Conservation (phyloP, 2,888 invertebrate species). For the Chymomyza caudatula region DNA sequence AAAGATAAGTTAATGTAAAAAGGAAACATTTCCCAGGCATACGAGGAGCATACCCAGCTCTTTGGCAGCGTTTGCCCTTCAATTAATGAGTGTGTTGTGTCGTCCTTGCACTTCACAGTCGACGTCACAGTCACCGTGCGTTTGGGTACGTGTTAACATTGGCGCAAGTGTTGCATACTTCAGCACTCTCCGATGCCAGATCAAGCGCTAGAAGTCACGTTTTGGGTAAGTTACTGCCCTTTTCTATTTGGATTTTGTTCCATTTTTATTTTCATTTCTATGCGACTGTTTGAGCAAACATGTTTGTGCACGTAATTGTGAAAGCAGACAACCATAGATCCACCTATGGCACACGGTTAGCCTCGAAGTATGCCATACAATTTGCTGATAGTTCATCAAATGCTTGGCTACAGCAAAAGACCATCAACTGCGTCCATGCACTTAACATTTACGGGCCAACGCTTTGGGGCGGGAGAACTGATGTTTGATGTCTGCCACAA, state of each 20-base stretch:
- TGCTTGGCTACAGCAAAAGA: constrained; percentile 29
- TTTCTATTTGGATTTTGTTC: not conserved
- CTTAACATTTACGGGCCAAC: constrained; percentile 37
- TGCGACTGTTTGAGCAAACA: constrained; percentile 38
- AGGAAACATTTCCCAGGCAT: not conserved
- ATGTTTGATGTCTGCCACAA: not conserved
- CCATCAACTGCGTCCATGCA: constrained; percentile 9
- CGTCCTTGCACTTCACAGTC: constrained; percentile 15
- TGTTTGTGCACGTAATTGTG: constrained; percentile 56
- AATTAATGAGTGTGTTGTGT: constrained; percentile 51
- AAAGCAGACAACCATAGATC: constrained; percentile 24
- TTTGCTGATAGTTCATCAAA: constrained; percentile 31
- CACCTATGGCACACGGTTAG: not conserved
- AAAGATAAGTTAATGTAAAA: constrained; percentile 73
- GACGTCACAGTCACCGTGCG: not conserved
- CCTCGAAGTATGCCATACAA: constrained; percentile 12
- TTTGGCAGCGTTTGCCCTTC: constrained; percentile 22
- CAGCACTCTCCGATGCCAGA: constrained; percentile 34
- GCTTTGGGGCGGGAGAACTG: not conserved
- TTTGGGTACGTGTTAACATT: constrained; percentile 55
- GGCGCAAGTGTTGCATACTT: constrained; percentile 52
- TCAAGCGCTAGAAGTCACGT: constrained; percentile 46
- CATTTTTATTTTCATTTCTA: not conserved
- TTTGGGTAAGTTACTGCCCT: constrained; percentile 46
- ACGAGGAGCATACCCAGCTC: no score